These are phyloP conservation scores for Calameuta filiformis DNA, from an alignment of 2,888 invertebrate genomes.

Conservation along the genomic window DNA sequence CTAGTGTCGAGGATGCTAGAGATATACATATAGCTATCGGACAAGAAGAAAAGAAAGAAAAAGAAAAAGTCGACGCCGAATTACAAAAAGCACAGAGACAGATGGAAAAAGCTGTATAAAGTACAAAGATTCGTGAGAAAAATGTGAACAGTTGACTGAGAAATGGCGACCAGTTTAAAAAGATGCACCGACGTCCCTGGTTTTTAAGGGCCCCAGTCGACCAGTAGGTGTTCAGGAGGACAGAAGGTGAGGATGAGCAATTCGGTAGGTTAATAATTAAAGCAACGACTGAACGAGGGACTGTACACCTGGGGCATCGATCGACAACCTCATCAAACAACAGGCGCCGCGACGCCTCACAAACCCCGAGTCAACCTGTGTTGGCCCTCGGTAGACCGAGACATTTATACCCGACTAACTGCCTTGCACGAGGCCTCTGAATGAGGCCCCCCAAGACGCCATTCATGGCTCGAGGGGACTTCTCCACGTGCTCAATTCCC, in stretches of 20 bases:
- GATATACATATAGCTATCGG: background rate
- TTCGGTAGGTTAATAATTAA: constrained; percentile 44
- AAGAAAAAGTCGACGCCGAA: background rate
- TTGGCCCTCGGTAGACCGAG: constrained; percentile 7
- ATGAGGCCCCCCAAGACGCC: constrained; percentile 33
- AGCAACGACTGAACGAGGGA: constrained; percentile 26
- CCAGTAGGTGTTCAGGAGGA: constrained; percentile 20
- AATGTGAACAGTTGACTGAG: background rate
- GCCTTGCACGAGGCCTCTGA: constrained; percentile 37
- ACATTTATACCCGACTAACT: constrained; percentile 41
- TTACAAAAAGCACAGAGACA: background rate
- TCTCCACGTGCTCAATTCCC: background rate
- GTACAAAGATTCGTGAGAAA: background rate
- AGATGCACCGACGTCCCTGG: background rate
- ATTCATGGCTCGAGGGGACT: constrained; percentile 19
- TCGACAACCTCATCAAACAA: constrained; percentile 26
- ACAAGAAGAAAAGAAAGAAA: background rate
- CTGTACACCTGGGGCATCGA: constrained; percentile 45
- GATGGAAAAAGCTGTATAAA: background rate
- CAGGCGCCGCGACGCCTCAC: background rate
- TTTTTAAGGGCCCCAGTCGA: constrained; percentile 47
- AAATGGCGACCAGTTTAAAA: background rate
- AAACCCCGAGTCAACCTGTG: background rate
- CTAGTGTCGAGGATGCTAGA: background rate
- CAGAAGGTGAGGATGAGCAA: constrained; percentile 24